Conservation (phyloP, 2,113 vertebrate genomes). For the Athene cunicularia region DNA sequence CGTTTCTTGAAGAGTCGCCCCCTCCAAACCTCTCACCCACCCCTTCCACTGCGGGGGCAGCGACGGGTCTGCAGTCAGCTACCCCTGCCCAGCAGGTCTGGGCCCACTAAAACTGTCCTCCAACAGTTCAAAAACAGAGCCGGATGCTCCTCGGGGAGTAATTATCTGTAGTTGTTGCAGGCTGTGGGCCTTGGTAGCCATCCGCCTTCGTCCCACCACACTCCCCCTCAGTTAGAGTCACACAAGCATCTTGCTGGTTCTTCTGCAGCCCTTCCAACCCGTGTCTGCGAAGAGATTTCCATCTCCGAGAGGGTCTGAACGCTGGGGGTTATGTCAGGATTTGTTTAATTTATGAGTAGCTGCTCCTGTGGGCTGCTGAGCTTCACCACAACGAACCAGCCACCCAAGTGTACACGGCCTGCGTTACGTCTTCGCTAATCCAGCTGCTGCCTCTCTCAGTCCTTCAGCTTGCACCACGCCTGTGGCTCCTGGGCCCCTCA, state of each 20-base stretch:
- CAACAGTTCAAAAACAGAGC: not conserved
- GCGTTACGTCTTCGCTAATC: not conserved
- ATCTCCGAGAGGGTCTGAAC: not conserved
- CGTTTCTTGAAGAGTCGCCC: no score
- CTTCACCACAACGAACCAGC: not conserved
- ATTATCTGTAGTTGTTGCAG: not conserved
- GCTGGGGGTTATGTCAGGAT: not conserved
- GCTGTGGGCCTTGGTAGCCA: not conserved
- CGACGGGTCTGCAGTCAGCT: not conserved
- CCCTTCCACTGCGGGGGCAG: not conserved
- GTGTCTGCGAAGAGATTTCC: not conserved
- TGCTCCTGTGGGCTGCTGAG: not conserved
- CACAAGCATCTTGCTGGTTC: not conserved
- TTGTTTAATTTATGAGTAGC: not conserved
- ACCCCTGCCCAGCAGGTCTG: not conserved
- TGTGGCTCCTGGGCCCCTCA: not conserved
- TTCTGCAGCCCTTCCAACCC: not conserved
- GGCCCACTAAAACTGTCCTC: not conserved
- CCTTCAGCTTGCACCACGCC: no score
- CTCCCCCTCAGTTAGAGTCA: not conserved
- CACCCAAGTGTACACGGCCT: fast-evolving
- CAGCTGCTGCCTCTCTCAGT: not conserved
- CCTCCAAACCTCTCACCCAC: not conserved
- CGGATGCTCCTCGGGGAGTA: not conserved
- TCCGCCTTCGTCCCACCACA: not conserved